These are phyloP conservation scores for Drosophila suboccidentalis DNA, from an alignment of 2,888 invertebrate genomes.

Conservation along the genomic window DNA sequence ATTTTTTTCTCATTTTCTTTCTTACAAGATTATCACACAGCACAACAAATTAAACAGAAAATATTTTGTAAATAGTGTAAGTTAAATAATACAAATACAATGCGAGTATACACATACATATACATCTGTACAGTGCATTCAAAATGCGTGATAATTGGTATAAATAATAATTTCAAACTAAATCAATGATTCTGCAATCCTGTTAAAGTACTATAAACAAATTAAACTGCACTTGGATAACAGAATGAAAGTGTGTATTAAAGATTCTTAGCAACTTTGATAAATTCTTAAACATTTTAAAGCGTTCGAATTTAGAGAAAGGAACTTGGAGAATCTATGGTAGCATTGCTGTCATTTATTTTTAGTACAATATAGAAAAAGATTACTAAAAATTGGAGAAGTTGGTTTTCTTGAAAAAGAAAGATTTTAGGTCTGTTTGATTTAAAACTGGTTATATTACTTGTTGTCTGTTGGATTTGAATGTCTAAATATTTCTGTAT, in stretches of 20 bases:
- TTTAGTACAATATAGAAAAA: too few species aligned
- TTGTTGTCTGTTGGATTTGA: not conserved
- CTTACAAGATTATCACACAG: constrained; percentile 37
- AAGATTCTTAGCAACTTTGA: too few species aligned
- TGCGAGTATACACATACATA: constrained; percentile 35
- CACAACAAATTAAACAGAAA: constrained; percentile 21
- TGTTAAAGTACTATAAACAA: not conserved
- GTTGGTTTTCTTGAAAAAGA: too few species aligned
- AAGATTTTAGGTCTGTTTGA: too few species aligned
- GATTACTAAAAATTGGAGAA: too few species aligned
- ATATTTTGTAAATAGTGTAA: constrained; percentile 6
- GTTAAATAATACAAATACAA: constrained; percentile 32
- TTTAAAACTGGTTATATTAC: too few species aligned
- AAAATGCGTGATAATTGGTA: constrained; percentile 9
- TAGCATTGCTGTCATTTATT: too few species aligned
- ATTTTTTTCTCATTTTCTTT: constrained; percentile 29
- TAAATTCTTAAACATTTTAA: too few species aligned
- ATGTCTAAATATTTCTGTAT: not conserved
- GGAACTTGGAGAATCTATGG: too few species aligned
- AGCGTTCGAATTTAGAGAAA: too few species aligned
- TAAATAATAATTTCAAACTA: constrained; percentile 5
- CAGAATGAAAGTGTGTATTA: too few species aligned
- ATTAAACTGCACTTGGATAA: too few species aligned
- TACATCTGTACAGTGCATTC: constrained; percentile 48
- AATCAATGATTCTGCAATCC: constrained; percentile 8